phyloP scores from a whole-genome alignment of 2,797 vertebrate species.

The Anomalospiza imberbis region DNA sequence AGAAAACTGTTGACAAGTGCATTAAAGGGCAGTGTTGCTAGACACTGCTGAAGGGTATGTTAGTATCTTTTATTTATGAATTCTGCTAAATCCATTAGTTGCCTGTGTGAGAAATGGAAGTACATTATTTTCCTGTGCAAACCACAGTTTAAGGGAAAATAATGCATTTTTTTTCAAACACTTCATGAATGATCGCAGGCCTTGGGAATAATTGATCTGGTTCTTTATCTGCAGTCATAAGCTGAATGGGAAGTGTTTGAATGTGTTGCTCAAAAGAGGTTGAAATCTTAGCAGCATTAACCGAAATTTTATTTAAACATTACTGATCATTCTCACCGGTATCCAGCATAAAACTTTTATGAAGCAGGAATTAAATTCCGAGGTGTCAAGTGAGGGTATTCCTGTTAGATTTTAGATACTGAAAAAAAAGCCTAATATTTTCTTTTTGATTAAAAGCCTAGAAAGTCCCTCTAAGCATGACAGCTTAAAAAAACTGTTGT shows the following conservation, averaged over 20 bases:
- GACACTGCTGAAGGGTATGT: neutral
- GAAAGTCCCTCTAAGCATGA: constrained; percentile 61
- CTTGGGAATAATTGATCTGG: neutral
- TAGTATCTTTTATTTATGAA: constrained; percentile 55
- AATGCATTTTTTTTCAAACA: neutral
- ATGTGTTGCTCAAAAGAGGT: neutral
- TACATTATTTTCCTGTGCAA: constrained; percentile 30
- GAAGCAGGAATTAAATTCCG: constrained; percentile 1
- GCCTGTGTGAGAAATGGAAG: constrained; percentile 40
- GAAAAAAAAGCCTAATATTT: constrained; percentile 32
- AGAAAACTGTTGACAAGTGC: constrained; percentile 21
- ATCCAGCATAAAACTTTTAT: neutral
- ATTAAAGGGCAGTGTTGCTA: constrained; percentile 13
- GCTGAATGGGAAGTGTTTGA: neutral
- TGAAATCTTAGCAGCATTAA: neutral
- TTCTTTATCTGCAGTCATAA: neutral
- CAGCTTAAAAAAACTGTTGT: constrained; percentile 65
- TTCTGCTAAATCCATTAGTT: constrained; percentile 53
- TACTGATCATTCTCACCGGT: neutral
- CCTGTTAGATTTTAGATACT: neutral
- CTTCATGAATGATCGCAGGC: neutral
- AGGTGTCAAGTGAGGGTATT: constrained; percentile 2
- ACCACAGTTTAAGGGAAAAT: constrained; percentile 22
- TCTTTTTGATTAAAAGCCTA: constrained; percentile 60
- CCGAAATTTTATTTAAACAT: neutral